Percentiles rank a stretch among this genome's conserved stretches.
Evolutionary conservation across 2,888 invertebrate genomes (phyloP).

Genomic region (Clitarchus hookeri): DNA sequence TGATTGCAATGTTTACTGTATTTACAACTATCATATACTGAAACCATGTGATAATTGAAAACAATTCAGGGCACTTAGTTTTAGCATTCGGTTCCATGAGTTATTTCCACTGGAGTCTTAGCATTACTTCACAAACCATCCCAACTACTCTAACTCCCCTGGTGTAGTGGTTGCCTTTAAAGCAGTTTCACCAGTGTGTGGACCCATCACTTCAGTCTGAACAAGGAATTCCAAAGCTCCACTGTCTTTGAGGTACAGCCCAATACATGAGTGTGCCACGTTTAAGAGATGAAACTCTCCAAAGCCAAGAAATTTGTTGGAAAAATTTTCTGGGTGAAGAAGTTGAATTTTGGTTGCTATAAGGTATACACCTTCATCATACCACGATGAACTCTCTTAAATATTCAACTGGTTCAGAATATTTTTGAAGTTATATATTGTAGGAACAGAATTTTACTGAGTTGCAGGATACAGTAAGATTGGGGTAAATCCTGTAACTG

Average conservation of each 20-base stretch:
- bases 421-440: neutral
- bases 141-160: neutral
- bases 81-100: neutral
- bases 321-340: neutral
- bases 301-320: neutral
- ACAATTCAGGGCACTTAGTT: neutral
- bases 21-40: too few relatives aligned
- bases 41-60: too few relatives aligned
- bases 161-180: neutral
- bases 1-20: neutral
- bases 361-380: neutral
- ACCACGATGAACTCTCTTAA: neutral
- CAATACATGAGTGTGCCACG: neutral
- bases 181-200: neutral
- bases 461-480: slow-evolving; percentile 7
- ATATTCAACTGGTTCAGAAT: neutral
- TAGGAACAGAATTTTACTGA: neutral
- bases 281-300: neutral
- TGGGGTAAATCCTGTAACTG: neutral
- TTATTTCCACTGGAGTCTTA: neutral
- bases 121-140: slow-evolving; percentile 6
- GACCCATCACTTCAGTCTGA: neutral
- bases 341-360: neutral
- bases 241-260: too few relatives aligned
- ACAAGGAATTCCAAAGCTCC: neutral